Conservation (phyloP, 1,140 invertebrate species). For the Drosophila pseudoananassae region DNA sequence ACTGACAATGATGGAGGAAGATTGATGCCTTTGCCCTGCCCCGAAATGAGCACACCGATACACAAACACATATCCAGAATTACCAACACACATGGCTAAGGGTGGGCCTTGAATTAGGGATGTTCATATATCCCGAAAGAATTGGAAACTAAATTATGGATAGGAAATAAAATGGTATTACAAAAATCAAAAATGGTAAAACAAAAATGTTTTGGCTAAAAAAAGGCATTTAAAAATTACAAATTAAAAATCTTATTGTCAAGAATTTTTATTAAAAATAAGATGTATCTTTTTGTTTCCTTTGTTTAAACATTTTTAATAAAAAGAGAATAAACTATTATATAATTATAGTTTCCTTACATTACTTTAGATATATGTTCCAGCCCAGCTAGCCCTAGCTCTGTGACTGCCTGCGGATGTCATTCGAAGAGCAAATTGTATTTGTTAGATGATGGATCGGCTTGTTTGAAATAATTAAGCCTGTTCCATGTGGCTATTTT, state of each 20-base stretch:
- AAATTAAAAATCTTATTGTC: too few species aligned
- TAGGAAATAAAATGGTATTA: background rate
- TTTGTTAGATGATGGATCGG: conserved; percentile 11
- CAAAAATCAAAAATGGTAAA: background rate
- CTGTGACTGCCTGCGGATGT: background rate
- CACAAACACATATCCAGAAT: conserved; percentile 6
- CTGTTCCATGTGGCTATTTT: background rate
- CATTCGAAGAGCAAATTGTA: background rate
- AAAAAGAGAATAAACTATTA: too few species aligned
- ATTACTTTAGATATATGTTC: background rate
- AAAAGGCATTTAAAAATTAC: too few species aligned
- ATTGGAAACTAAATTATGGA: background rate
- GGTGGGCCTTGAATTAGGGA: background rate
- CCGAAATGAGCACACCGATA: conserved; percentile 36
- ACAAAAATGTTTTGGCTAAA: background rate
- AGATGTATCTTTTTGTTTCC: too few species aligned
- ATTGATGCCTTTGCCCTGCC: conserved; percentile 62
- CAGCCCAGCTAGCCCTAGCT: background rate
- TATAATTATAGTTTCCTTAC: background rate
- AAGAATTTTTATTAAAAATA: too few species aligned
- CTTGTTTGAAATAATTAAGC: conserved; percentile 11
- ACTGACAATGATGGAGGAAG: conserved; percentile 79
- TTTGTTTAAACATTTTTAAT: too few species aligned
- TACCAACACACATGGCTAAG: background rate
- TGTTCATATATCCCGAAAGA: background rate